phyloP scores from a whole-genome alignment of 2,888 invertebrate genomes.

The Dromius quadrimaculatus region DNA sequence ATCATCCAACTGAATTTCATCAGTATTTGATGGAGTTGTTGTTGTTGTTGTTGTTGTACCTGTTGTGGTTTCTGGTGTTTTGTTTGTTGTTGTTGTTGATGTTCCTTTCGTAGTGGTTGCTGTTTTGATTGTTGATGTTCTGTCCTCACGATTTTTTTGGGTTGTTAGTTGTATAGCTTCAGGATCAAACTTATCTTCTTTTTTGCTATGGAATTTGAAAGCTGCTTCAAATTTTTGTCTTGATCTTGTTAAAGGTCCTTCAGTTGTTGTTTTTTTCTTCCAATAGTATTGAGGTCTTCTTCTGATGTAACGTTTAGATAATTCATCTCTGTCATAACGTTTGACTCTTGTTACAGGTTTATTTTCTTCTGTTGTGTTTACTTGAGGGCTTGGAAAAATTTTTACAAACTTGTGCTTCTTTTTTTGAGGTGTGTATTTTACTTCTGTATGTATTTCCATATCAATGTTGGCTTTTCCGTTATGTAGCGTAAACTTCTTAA shows the following conservation, averaged over 20 bases:
- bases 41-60: conserved; percentile 40
- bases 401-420: conserved; percentile 59
- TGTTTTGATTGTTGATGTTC: not conserved
- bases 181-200: too few species aligned
- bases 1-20: too few species aligned
- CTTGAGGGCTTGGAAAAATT: conserved; percentile 58
- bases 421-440: conserved; percentile 56
- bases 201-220: conserved; percentile 26
- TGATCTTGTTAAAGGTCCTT: not conserved
- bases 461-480: conserved; percentile 59
- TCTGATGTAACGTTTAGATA: conserved; percentile 53
- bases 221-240: conserved; percentile 23
- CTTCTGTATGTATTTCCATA: conserved; percentile 61
- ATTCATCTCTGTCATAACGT: conserved; percentile 46
- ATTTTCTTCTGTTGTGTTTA: conserved; percentile 1
- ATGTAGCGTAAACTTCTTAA: conserved; percentile 60
- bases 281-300: conserved; percentile 55
- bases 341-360: conserved; percentile 46
- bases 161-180: not conserved
- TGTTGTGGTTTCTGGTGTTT: conserved; percentile 34
- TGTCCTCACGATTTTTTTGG: conserved; percentile 1
- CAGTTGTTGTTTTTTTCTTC: conserved; percentile 52
- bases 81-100: conserved; percentile 54
- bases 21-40: not conserved
- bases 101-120: conserved; percentile 46